phyloP scores from a whole-genome alignment of 2,888 invertebrate species.

The Hydropsyche betteni region DNA sequence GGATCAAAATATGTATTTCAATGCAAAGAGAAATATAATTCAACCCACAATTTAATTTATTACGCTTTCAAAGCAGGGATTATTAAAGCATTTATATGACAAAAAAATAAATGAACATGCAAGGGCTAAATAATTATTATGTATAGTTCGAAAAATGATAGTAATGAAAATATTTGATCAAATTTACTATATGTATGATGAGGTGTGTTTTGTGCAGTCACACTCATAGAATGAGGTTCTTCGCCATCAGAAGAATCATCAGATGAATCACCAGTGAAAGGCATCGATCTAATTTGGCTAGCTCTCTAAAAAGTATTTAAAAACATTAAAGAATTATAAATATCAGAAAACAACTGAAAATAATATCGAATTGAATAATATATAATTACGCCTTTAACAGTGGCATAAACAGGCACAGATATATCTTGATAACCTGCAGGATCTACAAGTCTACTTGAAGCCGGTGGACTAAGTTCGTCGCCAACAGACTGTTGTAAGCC shows the following conservation, averaged over 20 bases:
- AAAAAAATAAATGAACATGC: not conserved
- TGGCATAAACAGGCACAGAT: conserved; percentile 94
- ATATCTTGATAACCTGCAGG: conserved; percentile 89
- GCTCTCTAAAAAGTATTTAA: conserved; percentile 68
- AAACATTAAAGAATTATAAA: not conserved
- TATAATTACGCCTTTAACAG: conserved; percentile 84
- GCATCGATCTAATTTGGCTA: conserved; percentile 95
- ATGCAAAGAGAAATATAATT: no score
- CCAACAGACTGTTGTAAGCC: conserved; percentile 66
- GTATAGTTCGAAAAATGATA: not conserved
- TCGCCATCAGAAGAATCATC: conserved; percentile 96
- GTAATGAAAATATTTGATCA: not conserved
- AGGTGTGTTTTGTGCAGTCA: conserved; percentile 64
- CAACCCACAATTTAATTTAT: no score
- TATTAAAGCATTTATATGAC: conserved; percentile 29
- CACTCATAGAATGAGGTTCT: conserved; percentile 69
- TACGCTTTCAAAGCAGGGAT: conserved; percentile 6
- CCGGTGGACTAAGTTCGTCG: conserved; percentile 62
- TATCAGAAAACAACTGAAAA: not conserved
- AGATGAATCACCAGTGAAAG: conserved; percentile 93
- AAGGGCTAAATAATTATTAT: conserved; percentile 9
- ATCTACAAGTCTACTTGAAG: conserved; percentile 62
- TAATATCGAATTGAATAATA: not conserved
- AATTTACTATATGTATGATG: conserved; percentile 62
- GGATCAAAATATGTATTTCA: no score